A percentile compares a stretch with the other conserved stretches of the same genome.
Evolutionary conservation across 2,797 vertebrate species (phyloP).

Genomic region (Clarias laeviceps): DNA sequence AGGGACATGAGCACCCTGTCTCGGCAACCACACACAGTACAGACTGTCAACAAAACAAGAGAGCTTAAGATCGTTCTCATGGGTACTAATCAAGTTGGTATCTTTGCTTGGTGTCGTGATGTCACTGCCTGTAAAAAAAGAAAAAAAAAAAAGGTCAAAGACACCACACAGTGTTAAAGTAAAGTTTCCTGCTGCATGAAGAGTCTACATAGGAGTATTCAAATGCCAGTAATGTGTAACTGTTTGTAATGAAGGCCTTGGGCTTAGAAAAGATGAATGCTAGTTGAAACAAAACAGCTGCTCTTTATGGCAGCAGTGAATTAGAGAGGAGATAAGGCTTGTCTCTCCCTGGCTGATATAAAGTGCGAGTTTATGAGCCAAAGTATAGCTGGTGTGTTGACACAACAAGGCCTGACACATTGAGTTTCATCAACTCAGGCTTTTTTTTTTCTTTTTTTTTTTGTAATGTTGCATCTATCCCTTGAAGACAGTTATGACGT

Average conservation of each 20-base stretch:
- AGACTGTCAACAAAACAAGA: constrained; percentile 36
- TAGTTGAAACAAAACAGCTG: constrained; percentile 33
- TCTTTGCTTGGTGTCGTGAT: constrained; percentile 35
- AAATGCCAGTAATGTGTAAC: background rate
- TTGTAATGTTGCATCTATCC: constrained; percentile 21
- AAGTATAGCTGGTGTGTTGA: constrained; percentile 15
- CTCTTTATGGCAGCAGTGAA: constrained; percentile 19
- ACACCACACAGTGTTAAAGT: constrained; percentile 3
- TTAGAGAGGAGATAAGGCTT: constrained; percentile 39
- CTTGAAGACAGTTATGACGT: constrained; percentile 41
- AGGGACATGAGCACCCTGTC: constrained; percentile 36
- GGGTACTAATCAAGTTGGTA: constrained; percentile 50
- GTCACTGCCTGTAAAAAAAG: constrained; percentile 30
- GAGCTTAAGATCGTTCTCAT: constrained; percentile 33
- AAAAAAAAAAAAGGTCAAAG: background rate
- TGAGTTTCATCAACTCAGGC: constrained; percentile 21
- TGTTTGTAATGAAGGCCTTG: constrained; percentile 5
- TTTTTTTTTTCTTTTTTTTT: background rate
- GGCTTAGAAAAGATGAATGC: background rate
- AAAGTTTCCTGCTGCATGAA: background rate
- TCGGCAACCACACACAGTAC: constrained; percentile 33
- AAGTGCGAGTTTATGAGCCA: constrained; percentile 32
- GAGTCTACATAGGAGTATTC: background rate
- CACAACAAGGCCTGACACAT: constrained; percentile 5
- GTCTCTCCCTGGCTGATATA: constrained; percentile 39